Evolutionary conservation across 2,113 vertebrate genomes (phyloP), one percentile per base, ranked within the genome.

Genomic region (Elaphurus davidianus): DNA sequence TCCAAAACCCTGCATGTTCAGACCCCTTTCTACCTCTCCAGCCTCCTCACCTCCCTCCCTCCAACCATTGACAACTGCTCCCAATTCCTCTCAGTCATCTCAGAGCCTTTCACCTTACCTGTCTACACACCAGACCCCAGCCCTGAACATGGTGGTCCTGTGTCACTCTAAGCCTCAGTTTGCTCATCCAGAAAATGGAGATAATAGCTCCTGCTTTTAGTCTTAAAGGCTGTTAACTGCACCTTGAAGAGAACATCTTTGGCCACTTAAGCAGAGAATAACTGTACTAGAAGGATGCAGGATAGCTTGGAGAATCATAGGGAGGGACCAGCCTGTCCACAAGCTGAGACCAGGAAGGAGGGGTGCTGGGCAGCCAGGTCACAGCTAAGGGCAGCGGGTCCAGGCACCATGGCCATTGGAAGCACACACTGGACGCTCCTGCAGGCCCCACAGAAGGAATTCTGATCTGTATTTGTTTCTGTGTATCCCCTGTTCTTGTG

Each of bases 401-500:
- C 1, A 8, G 60, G 25, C 14, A 3, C 45, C 2, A 2, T 0
- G 28, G 10, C 16, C 71, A 43, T 0, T 27, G 82, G 57, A 40
- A 6, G 62, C 33, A 4, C 7, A 17, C 62, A 4, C 15, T 17
- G 33, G 62, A n/a, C 1, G 62, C 62, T 17, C 2, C 7, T 17
- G 15, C 3, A 17, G 62, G 15, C 62, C 62, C 30, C 1, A 0
- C 30, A n/a, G 30, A 30, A 47, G 6, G 45, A 76, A 14, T 62
- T 27, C 84, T 36, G 25, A 15, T 9, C 30, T 1, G 6, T 52
- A 14, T 17, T 33, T 64, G 12, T 3, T 7, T 64, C 55, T 55
- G 33, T 43, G 30, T 33, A 11, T 45, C 36, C 1, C 52, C 16
- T 28, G 36, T 60, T 59, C n/a, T n/a, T 27, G 5, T 59, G 50